Base-by-base conservation (phyloP, 2,797 vertebrate genomes). In the Chaunax sp. region DNA sequence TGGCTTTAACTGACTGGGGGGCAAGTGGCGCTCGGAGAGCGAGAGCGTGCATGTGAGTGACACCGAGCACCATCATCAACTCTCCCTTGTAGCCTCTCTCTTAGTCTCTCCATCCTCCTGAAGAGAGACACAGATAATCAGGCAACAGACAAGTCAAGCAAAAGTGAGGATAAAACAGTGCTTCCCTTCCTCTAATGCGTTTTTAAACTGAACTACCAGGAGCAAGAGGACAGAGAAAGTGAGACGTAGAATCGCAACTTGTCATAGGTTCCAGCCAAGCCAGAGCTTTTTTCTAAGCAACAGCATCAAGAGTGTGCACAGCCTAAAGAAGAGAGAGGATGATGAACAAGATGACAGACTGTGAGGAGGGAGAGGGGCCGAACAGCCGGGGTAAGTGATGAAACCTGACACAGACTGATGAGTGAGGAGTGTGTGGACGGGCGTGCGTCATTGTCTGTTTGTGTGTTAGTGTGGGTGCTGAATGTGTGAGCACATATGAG, bases 261-360 rank as follows among this genome's bases (percentile, higher is more conserved):
- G 22, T 58, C 35, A 49, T 51, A 60, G 64, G 40, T 55, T 58
- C 2, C 53, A 65, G 40, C 69, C 64, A 38, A 69, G 30, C 43
- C 44, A 44, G 62, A 57, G 70, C n/a, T 51, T 65, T 49, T 46
- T 19, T 67, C 19, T 19, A 57, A 60, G 69, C 71, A 73, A 51
- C 73, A 56, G 69, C 68, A 53, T 75, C 68, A 45, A 67, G 55
- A 72, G 43, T 38, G 78, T 43, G 16, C 44, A 20, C 59, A 62
- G 66, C 78, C 81, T 67, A 85, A 89, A 82, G 80, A 87, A 82
- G 68, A 78, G 72, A 80, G 90, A 93, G 92, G 95, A 98, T 96
- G 96, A 94, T 96, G 38, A 97, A 96, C 95, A 97, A 95, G 94
- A 92, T 97, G 93, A 95, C 93, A 41, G 96, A 97, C 90, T 90